Evolutionary conservation across 2,113 vertebrate species (phyloP), one percentile per base, ranked within the genome.

Genomic region (Proterorhinus semilunaris): DNA sequence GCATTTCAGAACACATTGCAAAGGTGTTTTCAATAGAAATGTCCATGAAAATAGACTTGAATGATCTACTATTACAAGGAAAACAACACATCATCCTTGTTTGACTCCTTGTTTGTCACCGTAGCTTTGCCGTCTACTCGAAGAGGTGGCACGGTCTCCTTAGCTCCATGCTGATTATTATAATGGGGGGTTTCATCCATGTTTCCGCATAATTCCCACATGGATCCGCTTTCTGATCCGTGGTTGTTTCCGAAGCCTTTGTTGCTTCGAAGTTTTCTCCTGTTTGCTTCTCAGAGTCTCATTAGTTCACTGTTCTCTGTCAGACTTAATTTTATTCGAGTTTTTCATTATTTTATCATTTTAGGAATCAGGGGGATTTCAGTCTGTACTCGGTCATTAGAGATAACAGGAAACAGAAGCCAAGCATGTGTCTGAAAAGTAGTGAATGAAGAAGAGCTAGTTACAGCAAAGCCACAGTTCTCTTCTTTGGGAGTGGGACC

Each of bases 301-400:
- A 59, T 59, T 59, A 59, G 57, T 59, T 44, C 6, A 59, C 36
- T 59, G 3, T 59, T 59, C 43, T 59, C 57, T 15, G 57, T 44
- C 8, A 10, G 17, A 21, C 57, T 8, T 8, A 12, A 15, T 59
- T 43, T 43, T 59, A 3, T n/a, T 2, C 57, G 15, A 43, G 12
- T 12, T 12, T 6, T 36, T 36, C 12, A 11, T 6, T 1, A 3
- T 17, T 17, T 54, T 49, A 49, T 12, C 10, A 12, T 10, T 54
- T 54, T 54, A 0, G 16, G 52, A 54, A 21, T 1, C 5, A 9
- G 17, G 9, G 3, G 27, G 6, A 57, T 57, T 36, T 57, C 54
- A 57, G 54, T 36, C 21, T 6, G 10, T 12, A 1, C 21, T 57
- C 6, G 12, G 54, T 57, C 54, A 57, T 57, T 57, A 27, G 17